Evolutionary conservation across 2,888 invertebrate genomes (phyloP).

Genomic region (Liposcelis brunnea): DNA sequence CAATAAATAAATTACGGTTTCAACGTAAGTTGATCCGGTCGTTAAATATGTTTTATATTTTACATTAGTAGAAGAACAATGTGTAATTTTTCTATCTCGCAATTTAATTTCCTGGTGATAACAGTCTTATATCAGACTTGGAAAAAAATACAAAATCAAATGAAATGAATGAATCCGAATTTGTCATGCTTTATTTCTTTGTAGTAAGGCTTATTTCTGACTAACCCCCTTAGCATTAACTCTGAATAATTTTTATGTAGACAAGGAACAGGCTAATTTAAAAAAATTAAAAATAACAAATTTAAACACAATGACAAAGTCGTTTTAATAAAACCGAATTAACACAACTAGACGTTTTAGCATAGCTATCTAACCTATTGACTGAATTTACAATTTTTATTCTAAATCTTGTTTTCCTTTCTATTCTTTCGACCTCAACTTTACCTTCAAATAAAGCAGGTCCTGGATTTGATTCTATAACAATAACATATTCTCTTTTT

Average conservation of each 20-base stretch:
- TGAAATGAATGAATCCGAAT: too few species aligned
- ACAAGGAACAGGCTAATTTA: too few species aligned
- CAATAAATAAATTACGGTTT: too few species aligned
- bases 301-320: constrained; percentile 42
- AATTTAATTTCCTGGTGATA: constrained; percentile 76
- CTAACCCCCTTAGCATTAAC: too few species aligned
- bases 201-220: too few species aligned
- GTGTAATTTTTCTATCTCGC: too few species aligned
- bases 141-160: constrained; percentile 31
- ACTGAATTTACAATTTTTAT: constrained; percentile 39
- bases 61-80: too few species aligned
- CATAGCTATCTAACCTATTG: constrained; percentile 40
- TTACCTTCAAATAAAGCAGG: constrained; percentile 53
- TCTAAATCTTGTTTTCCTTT: constrained; percentile 22
- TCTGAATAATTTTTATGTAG: too few species aligned
- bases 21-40: too few species aligned
- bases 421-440: constrained; percentile 24
- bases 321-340: constrained; percentile 34
- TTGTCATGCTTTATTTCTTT: too few species aligned
- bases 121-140: constrained; percentile 66
- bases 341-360: constrained; percentile 33
- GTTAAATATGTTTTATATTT: too few species aligned
- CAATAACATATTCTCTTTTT: constrained; percentile 48
- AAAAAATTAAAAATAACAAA: too few species aligned
- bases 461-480: constrained; percentile 48